A percentile compares a stretch with the other conserved stretches of the same genome.
phyloP scores from a whole-genome alignment of 2,888 invertebrate genomes.

The Athalia cordata region DNA sequence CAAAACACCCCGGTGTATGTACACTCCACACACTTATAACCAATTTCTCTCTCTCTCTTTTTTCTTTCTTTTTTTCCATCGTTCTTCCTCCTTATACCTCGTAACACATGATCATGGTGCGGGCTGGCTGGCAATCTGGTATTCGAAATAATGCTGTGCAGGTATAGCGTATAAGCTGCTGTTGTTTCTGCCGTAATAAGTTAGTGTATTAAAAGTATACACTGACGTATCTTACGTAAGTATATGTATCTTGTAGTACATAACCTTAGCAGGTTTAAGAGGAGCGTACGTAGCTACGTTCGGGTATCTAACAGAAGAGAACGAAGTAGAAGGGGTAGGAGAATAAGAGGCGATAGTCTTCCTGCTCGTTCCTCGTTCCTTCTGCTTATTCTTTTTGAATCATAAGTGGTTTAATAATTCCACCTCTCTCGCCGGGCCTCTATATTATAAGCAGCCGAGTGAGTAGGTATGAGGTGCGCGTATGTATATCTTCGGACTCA shows the following conservation, averaged over 20 bases:
- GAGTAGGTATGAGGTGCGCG: no score
- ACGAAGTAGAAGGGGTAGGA: background rate
- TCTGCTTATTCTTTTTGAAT: background rate
- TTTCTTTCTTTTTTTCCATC: no score
- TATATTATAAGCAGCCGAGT: no score
- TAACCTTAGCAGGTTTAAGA: no score
- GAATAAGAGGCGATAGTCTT: background rate
- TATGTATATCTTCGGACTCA: no score
- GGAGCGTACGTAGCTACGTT: no score
- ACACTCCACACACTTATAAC: background rate
- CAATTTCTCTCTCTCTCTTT: background rate
- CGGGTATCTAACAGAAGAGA: background rate
- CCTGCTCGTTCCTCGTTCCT: background rate
- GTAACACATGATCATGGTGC: no score
- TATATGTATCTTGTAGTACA: background rate
- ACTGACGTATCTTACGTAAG: background rate
- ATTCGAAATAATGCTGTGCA: conserved; percentile 6
- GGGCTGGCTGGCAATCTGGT: background rate
- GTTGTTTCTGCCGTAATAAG: no score
- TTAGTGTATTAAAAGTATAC: no score
- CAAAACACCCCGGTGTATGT: conserved; percentile 42
- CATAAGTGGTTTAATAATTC: conserved; percentile 26
- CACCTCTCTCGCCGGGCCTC: conserved; percentile 21
- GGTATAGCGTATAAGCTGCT: background rate
- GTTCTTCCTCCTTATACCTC: no score